These are phyloP conservation scores for Dreissena polymorpha DNA, from an alignment of 1,140 invertebrate genomes.

Conservation along the genomic window DNA sequence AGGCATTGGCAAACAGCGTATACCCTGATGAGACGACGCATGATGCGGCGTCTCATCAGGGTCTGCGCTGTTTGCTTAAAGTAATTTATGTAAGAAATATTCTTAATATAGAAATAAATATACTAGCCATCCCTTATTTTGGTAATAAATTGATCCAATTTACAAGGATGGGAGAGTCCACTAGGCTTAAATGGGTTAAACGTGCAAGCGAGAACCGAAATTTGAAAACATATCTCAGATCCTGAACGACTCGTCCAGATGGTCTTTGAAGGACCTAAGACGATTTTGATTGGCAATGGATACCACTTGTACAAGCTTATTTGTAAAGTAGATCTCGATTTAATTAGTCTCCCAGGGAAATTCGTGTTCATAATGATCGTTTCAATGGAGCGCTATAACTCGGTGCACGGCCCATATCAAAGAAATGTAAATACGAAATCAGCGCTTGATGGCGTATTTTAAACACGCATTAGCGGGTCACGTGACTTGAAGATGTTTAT, in stretches of 20 bases:
- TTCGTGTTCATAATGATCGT: slow-evolving; percentile 39
- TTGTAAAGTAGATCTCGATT: slow-evolving; percentile 52
- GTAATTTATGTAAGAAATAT: no score
- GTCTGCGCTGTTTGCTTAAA: no score
- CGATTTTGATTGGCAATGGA: slow-evolving; percentile 42
- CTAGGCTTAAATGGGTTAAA: no score
- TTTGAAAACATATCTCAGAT: no score
- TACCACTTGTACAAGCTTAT: slow-evolving; percentile 54
- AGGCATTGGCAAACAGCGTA: no score
- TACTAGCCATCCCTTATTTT: no score
- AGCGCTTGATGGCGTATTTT: slow-evolving; percentile 16
- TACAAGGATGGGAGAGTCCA: no score
- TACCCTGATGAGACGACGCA: no score
- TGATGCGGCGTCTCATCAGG: no score
- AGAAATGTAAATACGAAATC: slow-evolving; percentile 51
- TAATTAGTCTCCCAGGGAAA: slow-evolving; percentile 50
- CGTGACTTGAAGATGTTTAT: slow-evolving; percentile 36
- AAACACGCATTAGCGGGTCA: slow-evolving; percentile 50
- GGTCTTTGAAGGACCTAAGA: slow-evolving; percentile 44
- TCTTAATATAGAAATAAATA: no score
- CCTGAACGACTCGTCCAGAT: slow-evolving; percentile 11
- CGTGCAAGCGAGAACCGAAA: no score
- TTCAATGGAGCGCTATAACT: slow-evolving; percentile 42
- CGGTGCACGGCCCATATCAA: slow-evolving; percentile 22
- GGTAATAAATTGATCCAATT: no score